phyloP scores from a whole-genome alignment of 2,113 vertebrate genomes.

The Mesitornis unicolor region DNA sequence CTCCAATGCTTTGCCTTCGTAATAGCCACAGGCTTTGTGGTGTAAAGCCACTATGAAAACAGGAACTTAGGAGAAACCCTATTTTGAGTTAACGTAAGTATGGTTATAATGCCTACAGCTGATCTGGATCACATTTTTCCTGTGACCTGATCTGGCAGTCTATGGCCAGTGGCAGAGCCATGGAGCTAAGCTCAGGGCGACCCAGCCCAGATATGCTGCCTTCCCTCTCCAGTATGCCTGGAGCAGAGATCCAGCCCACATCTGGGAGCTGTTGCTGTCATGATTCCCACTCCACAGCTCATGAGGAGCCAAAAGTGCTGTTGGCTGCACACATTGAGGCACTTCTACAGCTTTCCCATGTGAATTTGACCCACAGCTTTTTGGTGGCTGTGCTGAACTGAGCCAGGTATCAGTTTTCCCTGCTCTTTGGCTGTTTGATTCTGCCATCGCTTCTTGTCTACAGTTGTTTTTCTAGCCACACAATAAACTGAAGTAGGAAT shows the following conservation, averaged over 20 bases:
- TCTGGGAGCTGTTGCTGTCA: background rate
- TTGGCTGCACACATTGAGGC: fast-evolving
- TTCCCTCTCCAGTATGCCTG: background rate
- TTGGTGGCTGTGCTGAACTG: background rate
- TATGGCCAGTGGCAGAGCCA: fast-evolving
- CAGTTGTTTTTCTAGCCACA: background rate
- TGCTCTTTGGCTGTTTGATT: background rate
- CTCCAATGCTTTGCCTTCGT: background rate
- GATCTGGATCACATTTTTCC: background rate
- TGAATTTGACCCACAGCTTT: background rate
- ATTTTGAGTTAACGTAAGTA: background rate
- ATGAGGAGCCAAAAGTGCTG: background rate
- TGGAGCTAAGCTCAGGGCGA: background rate
- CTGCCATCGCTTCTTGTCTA: background rate
- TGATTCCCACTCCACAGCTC: background rate
- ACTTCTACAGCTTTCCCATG: background rate
- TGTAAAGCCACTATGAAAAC: background rate
- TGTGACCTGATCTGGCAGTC: fast-evolving
- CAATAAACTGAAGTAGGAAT: background rate
- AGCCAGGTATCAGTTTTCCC: background rate
- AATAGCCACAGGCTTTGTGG: background rate
- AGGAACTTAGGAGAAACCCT: background rate
- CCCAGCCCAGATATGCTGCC: background rate
- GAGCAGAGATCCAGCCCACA: background rate
- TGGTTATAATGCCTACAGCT: background rate